Percentiles rank a stretch among this genome's conserved stretches.
Conservation (phyloP, 2,888 invertebrate genomes). For the Rotaria socialis region DNA sequence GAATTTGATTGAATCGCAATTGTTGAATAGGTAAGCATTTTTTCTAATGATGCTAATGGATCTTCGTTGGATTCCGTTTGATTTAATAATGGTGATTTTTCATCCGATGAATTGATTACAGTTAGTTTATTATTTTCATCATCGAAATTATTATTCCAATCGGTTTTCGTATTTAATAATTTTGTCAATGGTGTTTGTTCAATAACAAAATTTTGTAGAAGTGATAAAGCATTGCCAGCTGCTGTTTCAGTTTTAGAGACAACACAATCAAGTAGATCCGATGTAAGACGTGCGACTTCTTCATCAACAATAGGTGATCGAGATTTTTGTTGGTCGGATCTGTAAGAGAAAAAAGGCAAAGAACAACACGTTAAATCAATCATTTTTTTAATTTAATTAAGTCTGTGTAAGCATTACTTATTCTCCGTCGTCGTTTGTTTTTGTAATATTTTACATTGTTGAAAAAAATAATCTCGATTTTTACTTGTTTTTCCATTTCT, state of each 20-base stretch:
- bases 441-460: neutral
- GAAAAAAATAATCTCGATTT: slow-evolving; percentile 6
- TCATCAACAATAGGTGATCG: neutral
- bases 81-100: neutral
- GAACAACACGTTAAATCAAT: too few relatives aligned
- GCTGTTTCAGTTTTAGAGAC: neutral
- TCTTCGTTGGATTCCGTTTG: neutral
- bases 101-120: neutral
- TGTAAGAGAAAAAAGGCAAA: neutral
- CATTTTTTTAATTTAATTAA: too few relatives aligned
- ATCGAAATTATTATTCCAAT: slow-evolving; percentile 6
- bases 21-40: neutral
- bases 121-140: neutral
- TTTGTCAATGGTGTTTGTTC: neutral
- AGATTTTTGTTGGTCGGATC: neutral
- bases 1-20: neutral
- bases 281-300: neutral
- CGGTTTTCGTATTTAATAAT: neutral
- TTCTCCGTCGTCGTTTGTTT: neutral
- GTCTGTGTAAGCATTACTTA: neutral
- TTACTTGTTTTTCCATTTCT: slow-evolving; percentile 3
- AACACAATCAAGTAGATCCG: neutral
- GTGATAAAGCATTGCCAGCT: neutral
- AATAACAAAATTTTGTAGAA: slow-evolving; percentile 30
- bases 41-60: slow-evolving; percentile 13